A percentile compares a stretch with the other conserved stretches of the same genome.
phyloP scores from a whole-genome alignment of 2,888 invertebrate genomes.

The Phasia obesa region DNA sequence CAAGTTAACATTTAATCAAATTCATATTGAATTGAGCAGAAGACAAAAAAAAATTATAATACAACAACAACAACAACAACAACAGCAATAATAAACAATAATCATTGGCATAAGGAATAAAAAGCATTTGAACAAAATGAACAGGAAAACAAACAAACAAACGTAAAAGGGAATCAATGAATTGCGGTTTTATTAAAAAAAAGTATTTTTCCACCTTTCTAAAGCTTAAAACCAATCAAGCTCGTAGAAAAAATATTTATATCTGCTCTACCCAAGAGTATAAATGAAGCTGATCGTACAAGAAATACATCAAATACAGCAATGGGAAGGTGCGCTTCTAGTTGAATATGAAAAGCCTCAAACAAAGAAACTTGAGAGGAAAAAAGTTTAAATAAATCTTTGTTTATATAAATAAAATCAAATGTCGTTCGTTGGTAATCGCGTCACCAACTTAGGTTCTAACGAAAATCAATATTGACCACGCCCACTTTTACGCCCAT shows the following conservation, averaged over 20 bases:
- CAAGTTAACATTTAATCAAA: constrained; percentile 63
- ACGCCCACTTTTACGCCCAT: no score
- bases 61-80: constrained; percentile 21
- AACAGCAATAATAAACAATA: constrained; percentile 46
- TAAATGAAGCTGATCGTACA: constrained; percentile 53
- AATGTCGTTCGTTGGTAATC: no score
- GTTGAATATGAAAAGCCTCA: neutral
- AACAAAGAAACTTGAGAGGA: neutral
- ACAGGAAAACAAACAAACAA: constrained; percentile 5
- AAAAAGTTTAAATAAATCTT: no score
- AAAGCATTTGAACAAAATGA: neutral
- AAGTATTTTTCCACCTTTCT: neutral
- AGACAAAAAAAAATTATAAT: constrained; percentile 12
- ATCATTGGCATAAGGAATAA: constrained; percentile 37
- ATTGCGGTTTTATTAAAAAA: constrained; percentile 34
- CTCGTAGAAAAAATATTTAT: constrained; percentile 2
- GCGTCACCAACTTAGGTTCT: no score
- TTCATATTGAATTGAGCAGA: constrained; percentile 31
- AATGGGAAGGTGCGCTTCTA: neutral
- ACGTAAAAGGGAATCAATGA: constrained; percentile 32
- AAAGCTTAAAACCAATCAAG: constrained; percentile 1
- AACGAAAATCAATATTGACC: no score
- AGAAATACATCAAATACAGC: neutral
- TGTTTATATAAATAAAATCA: no score
- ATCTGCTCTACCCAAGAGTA: constrained; percentile 6